phyloP scores from a whole-genome alignment of 1,140 invertebrate genomes.

The Drosophila mojavensis region DNA sequence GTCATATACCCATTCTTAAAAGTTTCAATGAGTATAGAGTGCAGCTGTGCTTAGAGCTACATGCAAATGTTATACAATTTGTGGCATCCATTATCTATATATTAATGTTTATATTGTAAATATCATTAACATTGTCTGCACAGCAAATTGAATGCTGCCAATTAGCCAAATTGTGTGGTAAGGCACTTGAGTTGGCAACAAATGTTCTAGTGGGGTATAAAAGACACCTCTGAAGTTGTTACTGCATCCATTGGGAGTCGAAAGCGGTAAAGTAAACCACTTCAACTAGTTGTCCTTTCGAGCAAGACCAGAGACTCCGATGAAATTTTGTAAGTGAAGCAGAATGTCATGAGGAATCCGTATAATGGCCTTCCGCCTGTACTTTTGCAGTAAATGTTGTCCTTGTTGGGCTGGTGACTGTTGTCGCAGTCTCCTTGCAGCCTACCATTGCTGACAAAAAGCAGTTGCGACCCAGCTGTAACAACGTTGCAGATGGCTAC shows the following conservation, averaged over 20 bases:
- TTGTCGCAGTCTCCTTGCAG: conserved; percentile 23
- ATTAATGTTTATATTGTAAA: neutral
- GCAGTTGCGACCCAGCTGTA: conserved; percentile 22
- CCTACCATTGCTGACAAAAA: conserved; percentile 17
- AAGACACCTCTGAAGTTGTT: conserved; percentile 31
- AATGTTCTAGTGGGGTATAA: conserved; percentile 42
- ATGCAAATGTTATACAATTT: conserved; percentile 8
- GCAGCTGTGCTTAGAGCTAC: neutral
- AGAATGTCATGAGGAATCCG: neutral
- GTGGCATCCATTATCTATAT: conserved; percentile 3
- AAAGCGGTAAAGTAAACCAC: conserved; percentile 53
- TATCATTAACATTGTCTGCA: neutral
- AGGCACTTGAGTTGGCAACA: conserved; percentile 17
- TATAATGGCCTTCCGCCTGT: neutral
- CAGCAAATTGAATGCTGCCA: neutral
- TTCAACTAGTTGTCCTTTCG: conserved; percentile 59
- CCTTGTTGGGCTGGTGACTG: conserved; percentile 48
- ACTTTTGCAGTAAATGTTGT: conserved; percentile 53
- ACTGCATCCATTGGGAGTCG: conserved; percentile 31
- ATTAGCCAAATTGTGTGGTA: conserved; percentile 30
- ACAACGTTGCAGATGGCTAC: conserved; percentile 16
- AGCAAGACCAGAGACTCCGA: conserved; percentile 7
- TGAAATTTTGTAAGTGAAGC: conserved; percentile 62
- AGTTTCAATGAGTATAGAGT: too few relatives aligned
- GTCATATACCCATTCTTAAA: too few relatives aligned